These are phyloP conservation scores for Seira sanloemensis DNA, from an alignment of 2,888 invertebrate species.

Conservation along the genomic window DNA sequence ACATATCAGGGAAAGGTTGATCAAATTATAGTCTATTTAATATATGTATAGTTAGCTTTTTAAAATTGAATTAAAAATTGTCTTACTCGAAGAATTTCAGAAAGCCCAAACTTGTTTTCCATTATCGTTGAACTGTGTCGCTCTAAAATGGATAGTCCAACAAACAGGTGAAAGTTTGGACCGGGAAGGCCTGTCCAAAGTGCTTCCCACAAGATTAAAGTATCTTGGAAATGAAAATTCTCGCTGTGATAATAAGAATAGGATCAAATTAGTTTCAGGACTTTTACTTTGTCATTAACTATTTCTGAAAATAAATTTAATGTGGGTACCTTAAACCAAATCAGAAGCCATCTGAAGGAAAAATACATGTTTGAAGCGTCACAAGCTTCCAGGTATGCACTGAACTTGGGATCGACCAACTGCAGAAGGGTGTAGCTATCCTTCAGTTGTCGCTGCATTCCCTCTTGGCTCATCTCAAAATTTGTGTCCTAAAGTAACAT, in stretches of 20 bases:
- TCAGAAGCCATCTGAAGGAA: constrained; percentile 98
- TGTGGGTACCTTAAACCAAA: constrained; percentile 90
- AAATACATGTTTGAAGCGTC: constrained; percentile 98
- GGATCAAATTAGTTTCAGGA: too few relatives aligned
- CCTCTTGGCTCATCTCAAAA: constrained; percentile 97
- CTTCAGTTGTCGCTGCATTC: constrained; percentile 94
- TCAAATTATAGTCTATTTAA: too few relatives aligned
- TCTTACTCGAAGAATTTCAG: constrained; percentile 93
- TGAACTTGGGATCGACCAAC: constrained; percentile 89
- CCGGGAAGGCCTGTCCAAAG: constrained; percentile 97
- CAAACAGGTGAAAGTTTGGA: constrained; percentile 94
- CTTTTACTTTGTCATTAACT: too few relatives aligned
- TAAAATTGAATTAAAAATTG: too few relatives aligned
- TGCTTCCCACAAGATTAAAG: constrained; percentile 94
- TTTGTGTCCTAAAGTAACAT: constrained; percentile 86
- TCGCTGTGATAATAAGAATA: too few relatives aligned
- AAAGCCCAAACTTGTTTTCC: constrained; percentile 93
- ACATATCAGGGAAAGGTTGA: constrained; percentile 76
- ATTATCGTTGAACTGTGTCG: constrained; percentile 92
- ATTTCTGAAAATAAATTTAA: too few relatives aligned
- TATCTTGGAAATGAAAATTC: constrained; percentile 92
- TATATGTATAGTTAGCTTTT: too few relatives aligned
- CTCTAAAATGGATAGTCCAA: constrained; percentile 95
- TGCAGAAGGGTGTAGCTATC: constrained; percentile 88
- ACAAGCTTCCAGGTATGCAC: constrained; percentile 89